Conservation (phyloP, 92 coral and sea anemone genomes). For the Metridium senile region DNA sequence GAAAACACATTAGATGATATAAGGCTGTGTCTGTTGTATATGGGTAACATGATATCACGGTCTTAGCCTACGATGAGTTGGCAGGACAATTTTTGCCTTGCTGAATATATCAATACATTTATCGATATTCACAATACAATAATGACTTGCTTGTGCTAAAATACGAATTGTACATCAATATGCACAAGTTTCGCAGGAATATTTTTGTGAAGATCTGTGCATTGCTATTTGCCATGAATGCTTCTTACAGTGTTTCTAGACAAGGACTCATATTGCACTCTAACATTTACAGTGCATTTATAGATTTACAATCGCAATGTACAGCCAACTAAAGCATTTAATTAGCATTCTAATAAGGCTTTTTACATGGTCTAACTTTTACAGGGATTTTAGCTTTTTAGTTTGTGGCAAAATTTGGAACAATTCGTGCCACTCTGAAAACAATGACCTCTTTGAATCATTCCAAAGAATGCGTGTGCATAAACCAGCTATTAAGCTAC, state of each 20-base stretch:
- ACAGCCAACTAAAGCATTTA: no score
- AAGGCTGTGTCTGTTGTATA: background rate
- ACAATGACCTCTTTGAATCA: constrained; percentile 35
- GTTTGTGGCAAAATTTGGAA: background rate
- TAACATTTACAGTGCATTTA: background rate
- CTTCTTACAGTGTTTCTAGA: background rate
- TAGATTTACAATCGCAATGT: no score
- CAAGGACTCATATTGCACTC: background rate
- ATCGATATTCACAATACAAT: background rate
- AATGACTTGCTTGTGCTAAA: background rate
- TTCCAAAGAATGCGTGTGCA: constrained; percentile 11
- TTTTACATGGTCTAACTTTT: background rate
- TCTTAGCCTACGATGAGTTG: background rate
- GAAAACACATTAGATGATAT: background rate
- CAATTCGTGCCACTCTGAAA: constrained; percentile 10
- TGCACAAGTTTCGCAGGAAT: no score
- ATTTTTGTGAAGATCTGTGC: no score
- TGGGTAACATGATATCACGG: background rate
- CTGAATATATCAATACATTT: background rate
- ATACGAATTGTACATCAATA: no score
- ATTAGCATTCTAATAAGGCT: no score
- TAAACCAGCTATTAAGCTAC: background rate
- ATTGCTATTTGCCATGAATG: constrained; percentile 1
- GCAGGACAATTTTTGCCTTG: background rate
- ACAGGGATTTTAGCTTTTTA: background rate